phyloP scores from a whole-genome alignment of 2,113 vertebrate genomes.

The Notarius lentiginosus region DNA sequence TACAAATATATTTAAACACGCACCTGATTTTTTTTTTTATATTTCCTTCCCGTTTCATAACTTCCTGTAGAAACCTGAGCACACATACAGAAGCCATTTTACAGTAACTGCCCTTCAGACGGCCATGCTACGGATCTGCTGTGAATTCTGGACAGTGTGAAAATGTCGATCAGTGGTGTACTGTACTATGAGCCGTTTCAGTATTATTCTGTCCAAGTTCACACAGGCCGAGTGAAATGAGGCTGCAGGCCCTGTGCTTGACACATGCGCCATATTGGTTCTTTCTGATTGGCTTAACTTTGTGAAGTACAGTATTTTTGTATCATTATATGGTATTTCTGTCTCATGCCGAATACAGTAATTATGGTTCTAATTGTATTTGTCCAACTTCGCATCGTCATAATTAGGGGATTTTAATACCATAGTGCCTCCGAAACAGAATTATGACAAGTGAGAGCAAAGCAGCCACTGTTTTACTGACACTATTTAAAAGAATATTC shows the following conservation, averaged over 20 bases:
- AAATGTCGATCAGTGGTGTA: background rate
- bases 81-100: background rate
- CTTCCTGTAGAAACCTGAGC: background rate
- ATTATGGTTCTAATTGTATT: background rate
- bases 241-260: background rate
- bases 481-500: background rate
- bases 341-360: background rate
- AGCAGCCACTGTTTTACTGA: background rate
- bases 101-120: background rate
- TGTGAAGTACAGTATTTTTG: background rate
- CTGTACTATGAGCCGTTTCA: background rate
- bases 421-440: background rate
- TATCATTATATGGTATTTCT: background rate
- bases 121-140: background rate
- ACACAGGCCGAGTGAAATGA: background rate
- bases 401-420: background rate
- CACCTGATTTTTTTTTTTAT: background rate
- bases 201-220: background rate
- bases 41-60: background rate
- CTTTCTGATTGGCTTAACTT: background rate
- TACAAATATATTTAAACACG: background rate
- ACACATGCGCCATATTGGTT: background rate
- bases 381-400: background rate
- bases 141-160: background rate
- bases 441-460: background rate